These are phyloP conservation scores for Amphipoea oculea DNA, from an alignment of 2,888 invertebrate genomes.

Conservation along the genomic window DNA sequence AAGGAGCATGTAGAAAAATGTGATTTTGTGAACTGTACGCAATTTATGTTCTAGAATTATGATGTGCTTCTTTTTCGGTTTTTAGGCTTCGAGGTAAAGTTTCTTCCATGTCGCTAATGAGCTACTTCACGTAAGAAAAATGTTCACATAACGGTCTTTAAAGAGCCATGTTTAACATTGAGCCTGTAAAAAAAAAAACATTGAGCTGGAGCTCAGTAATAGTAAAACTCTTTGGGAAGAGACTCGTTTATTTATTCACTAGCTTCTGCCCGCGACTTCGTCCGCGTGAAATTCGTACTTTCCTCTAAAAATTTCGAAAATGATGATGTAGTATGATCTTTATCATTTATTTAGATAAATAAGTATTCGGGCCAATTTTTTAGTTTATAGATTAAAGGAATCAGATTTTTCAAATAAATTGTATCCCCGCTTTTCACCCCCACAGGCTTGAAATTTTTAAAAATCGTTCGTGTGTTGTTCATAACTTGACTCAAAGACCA, in stretches of 20 bases:
- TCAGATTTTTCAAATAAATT: too few species aligned
- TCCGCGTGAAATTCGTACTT: too few species aligned
- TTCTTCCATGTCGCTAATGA: slow-evolving; percentile 15
- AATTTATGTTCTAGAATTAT: slow-evolving; percentile 38
- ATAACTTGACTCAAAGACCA: too few species aligned
- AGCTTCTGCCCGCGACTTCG: too few species aligned
- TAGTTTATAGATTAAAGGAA: too few species aligned
- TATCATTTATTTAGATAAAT: too few species aligned
- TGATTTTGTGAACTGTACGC: slow-evolving; percentile 40
- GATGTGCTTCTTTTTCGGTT: background rate
- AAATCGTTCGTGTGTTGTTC: too few species aligned
- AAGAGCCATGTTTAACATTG: background rate
- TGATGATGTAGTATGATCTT: too few species aligned
- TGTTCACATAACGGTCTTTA: background rate
- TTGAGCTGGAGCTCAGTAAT: background rate
- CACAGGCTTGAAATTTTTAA: too few species aligned
- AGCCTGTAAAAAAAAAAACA: background rate
- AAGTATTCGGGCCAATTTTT: too few species aligned
- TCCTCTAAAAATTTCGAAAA: too few species aligned
- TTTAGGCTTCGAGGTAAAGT: background rate
- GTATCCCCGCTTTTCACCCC: too few species aligned
- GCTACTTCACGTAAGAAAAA: background rate
- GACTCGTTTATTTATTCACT: background rate
- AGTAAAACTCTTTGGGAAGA: background rate
- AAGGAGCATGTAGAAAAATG: slow-evolving; percentile 31